Evolutionary conservation across 2,888 invertebrate genomes (phyloP), one percentile per base, ranked within the genome.

Genomic region (Ypsolopha sequella): DNA sequence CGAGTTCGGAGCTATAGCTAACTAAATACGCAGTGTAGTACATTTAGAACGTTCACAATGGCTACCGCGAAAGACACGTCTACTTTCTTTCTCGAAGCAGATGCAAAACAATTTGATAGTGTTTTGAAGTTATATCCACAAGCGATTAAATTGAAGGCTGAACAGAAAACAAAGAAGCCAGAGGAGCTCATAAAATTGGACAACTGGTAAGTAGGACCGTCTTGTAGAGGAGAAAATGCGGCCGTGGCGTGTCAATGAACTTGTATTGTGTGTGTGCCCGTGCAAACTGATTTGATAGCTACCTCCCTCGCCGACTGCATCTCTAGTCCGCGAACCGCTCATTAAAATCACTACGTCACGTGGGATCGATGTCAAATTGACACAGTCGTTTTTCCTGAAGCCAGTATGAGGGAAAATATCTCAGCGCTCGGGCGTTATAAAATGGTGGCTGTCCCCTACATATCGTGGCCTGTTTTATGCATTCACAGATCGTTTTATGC

Each of bases 141-240:
- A 89, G 96, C 95, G 65, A 89, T 97, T 64, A 92, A 92, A 87
- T 86, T 96, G 66, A 97, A 96, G 88, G 96, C 97, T 58, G 94
- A 96, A 80, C 91, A 91, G 80, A 95, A 94, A 81, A 92, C 91
- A 77, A 96, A 96, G 90, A 97, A 94, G 88, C 95, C 96, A 53
- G 96, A 96, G 80, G 97, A 97, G 87, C 91, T 96, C 74, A 93
- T 97, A 84, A 96, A 96, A 88, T 89, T 97, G 88, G 97, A 97
- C 89, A 93, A 95, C 81, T 97, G 97, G 97, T 95, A 89, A 95
- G 94, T 92, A 74, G 70, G 68, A 77, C 80, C 81, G 79, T 76
- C 79, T 82, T 84, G 77, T 73, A 69, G 77, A 80, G 81, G 85
- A 85, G 86, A 86, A 87, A 87, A 86, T 84, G 87, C 87, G 86